Base-by-base conservation (phyloP, 2,888 invertebrate genomes). In the Patella pellucida region DNA sequence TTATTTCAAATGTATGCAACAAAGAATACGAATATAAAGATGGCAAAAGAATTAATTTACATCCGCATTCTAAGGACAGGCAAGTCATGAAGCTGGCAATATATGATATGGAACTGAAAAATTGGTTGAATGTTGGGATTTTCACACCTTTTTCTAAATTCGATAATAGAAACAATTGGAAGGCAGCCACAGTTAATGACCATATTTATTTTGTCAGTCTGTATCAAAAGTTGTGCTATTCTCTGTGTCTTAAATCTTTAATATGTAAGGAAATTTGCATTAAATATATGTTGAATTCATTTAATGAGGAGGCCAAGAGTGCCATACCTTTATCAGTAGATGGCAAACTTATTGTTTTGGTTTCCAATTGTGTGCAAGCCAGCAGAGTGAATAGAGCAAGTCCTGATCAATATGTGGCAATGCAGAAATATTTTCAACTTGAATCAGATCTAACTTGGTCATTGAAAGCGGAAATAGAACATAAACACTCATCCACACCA, bases 401-500 rank as follows among this genome's bases (percentile, higher is more conserved):
- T 52, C 69, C 73, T 3, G 51, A 68, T n/a, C 75, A 68, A 52
- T 23, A 23, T 62, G 23, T 23, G 2, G 62, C 62, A 12, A 12
- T 23, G 23, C 75, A 75, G 52, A 71, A 71, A 14, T 75, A 75
- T 54, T 75, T 69, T 54, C 71, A 71, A 51, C 68, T 75, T 23
- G 69, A 56, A 12, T 71, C 19, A 7, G 31, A 54, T 19, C 62
- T 72, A 12, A 54, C 68, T 15, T 75, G 75, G 75, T 62, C 50
- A 16, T 68, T 51, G n/a, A 68, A 68, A 16, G 75, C 68, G 5
- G 71, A 71, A 23, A 68, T 75, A 31, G 71, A 71, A 51, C 75
- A 75, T 16, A 62, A 68, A 52, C 75, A 75, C 19, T 71, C 54
- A 51, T 68, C 56, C 75, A 71, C 71, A 1, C 75, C 75, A 14